These are phyloP conservation scores for Pseudolycoriella hygida DNA, from an alignment of 2,888 invertebrate genomes.

Conservation along the genomic window DNA sequence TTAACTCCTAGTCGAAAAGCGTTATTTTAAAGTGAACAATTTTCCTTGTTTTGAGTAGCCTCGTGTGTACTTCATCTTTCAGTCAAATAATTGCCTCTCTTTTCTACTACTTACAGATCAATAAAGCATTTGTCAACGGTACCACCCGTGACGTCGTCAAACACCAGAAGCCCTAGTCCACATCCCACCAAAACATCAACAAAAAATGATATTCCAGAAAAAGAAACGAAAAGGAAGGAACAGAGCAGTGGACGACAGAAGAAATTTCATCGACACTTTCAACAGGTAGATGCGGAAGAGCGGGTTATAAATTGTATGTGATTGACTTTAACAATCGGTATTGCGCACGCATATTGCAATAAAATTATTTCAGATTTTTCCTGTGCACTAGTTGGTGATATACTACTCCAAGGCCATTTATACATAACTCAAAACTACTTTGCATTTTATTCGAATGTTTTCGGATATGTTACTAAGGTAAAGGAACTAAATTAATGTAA, in stretches of 20 bases:
- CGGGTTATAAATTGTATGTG: constrained; percentile 68
- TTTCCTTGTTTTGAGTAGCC: too few relatives aligned
- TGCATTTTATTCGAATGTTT: constrained; percentile 91
- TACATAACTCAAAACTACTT: constrained; percentile 91
- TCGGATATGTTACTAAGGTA: constrained; percentile 86
- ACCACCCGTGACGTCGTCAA: constrained; percentile 14
- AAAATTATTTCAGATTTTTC: constrained; percentile 54
- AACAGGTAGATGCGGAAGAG: constrained; percentile 69
- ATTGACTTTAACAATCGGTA: background rate
- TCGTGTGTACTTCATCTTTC: too few relatives aligned
- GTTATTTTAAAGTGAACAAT: too few relatives aligned
- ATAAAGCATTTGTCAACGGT: constrained; percentile 16
- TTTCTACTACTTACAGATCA: constrained; percentile 14
- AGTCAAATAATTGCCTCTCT: too few relatives aligned
- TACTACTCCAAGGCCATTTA: constrained; percentile 79
- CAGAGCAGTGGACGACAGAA: constrained; percentile 48
- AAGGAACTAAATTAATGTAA: constrained; percentile 16
- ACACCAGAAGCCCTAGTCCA: constrained; percentile 19
- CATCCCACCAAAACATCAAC: constrained; percentile 15
- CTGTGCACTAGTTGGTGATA: constrained; percentile 82
- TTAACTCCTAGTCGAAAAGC: too few relatives aligned
- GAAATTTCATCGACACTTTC: constrained; percentile 78
- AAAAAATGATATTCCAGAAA: constrained; percentile 18
- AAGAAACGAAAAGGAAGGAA: constrained; percentile 27
- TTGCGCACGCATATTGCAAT: background rate